Percentiles rank a stretch among this genome's conserved stretches.
These are phyloP conservation scores for Hystrix brachyura DNA, from an alignment of 2,113 vertebrate genomes.

Conservation along the genomic window DNA sequence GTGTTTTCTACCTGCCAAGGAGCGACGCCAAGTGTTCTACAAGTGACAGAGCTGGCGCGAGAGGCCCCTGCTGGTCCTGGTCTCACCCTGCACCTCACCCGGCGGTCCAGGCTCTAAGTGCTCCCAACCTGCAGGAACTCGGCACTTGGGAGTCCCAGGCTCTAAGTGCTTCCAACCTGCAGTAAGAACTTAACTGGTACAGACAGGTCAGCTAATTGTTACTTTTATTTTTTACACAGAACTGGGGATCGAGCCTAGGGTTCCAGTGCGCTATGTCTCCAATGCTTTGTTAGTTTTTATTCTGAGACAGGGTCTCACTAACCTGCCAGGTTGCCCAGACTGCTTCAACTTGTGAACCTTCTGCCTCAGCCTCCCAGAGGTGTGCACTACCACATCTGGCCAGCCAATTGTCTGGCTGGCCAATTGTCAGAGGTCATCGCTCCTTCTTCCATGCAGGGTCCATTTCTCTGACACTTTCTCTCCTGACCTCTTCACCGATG, in stretches of 20 bases:
- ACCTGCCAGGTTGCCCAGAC: not conserved
- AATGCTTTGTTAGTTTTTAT: not conserved
- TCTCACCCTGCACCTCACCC: no score
- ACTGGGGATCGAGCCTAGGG: not conserved
- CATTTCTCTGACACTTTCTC: not conserved
- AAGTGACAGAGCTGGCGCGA: no score
- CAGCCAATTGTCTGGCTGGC: no score
- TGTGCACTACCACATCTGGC: not conserved
- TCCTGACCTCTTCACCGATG: not conserved
- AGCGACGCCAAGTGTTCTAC: no score
- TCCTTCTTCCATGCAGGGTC: not conserved
- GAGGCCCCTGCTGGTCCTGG: no score
- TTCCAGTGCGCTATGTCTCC: not conserved
- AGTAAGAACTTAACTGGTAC: not conserved
- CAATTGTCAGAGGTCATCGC: no score
- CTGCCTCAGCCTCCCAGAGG: not conserved
- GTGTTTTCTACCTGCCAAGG: no score
- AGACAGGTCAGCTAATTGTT: not conserved
- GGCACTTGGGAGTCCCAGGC: not conserved
- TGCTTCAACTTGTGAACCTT: not conserved
- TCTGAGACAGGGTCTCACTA: not conserved
- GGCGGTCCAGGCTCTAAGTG: not conserved
- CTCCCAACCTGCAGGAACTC: no score
- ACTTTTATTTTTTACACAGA: not conserved
- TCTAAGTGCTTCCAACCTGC: not conserved